Conservation (phyloP, 2,113 vertebrate genomes). For the Channa maculata region DNA sequence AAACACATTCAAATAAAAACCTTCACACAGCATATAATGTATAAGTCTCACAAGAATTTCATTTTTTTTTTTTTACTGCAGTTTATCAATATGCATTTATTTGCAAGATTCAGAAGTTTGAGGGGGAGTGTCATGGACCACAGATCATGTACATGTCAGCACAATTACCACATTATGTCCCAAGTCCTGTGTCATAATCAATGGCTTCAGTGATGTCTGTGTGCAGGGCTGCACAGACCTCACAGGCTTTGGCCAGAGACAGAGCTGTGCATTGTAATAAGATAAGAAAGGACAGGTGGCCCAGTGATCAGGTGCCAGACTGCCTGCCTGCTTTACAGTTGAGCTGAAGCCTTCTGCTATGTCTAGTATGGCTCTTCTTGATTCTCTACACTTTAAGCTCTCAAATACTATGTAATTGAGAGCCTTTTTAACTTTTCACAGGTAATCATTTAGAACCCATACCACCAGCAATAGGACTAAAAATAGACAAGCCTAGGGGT, state of each 20-base stretch:
- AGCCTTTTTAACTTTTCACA: conserved; percentile 1
- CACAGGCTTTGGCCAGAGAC: conserved; percentile 57
- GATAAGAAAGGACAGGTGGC: conserved; percentile 82
- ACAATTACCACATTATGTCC: neutral
- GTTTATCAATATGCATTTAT: neutral
- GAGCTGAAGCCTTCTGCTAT: conserved; percentile 35
- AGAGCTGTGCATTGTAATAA: conserved; percentile 73
- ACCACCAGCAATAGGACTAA: conserved; percentile 11
- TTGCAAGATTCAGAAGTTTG: neutral
- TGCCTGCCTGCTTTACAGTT: conserved; percentile 65
- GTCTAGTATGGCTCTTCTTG: conserved; percentile 4
- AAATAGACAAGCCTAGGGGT: neutral
- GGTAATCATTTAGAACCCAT: conserved; percentile 10
- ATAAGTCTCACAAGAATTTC: neutral
- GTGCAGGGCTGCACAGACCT: conserved; percentile 35
- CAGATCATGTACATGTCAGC: neutral
- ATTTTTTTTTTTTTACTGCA: neutral
- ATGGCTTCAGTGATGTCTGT: conserved; percentile 45
- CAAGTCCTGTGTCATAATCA: conserved; percentile 10
- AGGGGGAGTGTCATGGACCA: neutral
- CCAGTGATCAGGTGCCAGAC: conserved; percentile 75
- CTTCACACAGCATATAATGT: neutral
- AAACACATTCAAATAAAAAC: neutral
- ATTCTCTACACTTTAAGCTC: conserved; percentile 11
- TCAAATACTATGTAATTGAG: conserved; percentile 1